Conservation (phyloP, 2,113 vertebrate genomes). For the Uria aalge region DNA sequence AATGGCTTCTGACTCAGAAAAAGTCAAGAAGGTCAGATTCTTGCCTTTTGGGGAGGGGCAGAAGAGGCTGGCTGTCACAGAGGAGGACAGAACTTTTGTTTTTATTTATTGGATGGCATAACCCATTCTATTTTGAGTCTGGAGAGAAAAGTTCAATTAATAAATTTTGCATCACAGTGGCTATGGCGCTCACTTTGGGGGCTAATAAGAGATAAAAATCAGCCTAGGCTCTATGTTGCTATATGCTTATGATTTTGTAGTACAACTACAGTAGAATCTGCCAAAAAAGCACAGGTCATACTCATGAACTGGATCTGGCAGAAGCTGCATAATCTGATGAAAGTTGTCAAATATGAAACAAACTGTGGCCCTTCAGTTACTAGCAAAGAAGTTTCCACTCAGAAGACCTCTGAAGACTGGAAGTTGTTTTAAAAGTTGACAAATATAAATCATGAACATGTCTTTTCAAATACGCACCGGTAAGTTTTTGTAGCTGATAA, state of each 20-base stretch:
- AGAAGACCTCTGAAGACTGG: background rate
- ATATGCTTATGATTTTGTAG: background rate
- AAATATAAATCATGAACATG: background rate
- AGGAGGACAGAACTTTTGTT: background rate
- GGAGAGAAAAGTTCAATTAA: background rate
- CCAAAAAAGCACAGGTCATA: background rate
- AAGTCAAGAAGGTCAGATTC: background rate
- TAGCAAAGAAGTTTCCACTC: background rate
- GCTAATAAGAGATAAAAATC: background rate
- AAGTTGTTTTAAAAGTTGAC: background rate
- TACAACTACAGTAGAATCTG: background rate
- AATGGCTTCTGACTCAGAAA: background rate
- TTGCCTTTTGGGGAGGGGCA: background rate
- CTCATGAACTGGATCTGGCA: background rate
- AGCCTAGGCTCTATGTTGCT: background rate
- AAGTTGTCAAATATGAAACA: background rate
- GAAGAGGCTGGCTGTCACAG: background rate
- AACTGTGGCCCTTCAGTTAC: background rate
- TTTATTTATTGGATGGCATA: background rate
- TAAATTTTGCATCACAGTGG: background rate
- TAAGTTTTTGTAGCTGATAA: constrained; percentile 87
- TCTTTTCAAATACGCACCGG: constrained; percentile 72
- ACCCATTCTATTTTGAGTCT: background rate
- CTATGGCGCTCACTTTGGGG: background rate
- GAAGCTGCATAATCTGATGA: background rate